Conservation (phyloP, 2,888 invertebrate genomes). For the Ophion ventricosus region DNA sequence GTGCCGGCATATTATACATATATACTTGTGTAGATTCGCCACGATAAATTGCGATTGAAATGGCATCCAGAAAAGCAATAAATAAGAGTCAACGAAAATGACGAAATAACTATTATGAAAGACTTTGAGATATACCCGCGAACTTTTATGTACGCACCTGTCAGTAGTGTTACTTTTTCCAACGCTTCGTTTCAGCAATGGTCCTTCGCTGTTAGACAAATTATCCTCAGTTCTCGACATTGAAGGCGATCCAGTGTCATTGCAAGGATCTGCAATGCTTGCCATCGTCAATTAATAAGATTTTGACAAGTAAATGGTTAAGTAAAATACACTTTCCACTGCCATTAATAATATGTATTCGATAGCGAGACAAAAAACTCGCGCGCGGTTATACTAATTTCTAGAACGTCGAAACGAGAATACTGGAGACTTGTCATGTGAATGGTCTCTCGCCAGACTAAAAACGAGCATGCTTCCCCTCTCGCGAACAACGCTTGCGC, state of each 20-base stretch:
- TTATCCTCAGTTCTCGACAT: conserved; percentile 81
- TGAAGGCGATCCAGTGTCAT: conserved; percentile 77
- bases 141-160: conserved; percentile 62
- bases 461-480: conserved; percentile 52
- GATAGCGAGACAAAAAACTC: conserved; percentile 12
- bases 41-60: too few species aligned
- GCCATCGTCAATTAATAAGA: conserved; percentile 60
- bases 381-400: conserved; percentile 7
- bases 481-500: conserved; percentile 59
- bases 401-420: conserved; percentile 2
- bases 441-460: conserved; percentile 34
- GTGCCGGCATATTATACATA: too few species aligned
- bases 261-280: conserved; percentile 71
- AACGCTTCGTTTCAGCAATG: conserved; percentile 75
- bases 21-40: too few species aligned
- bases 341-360: neutral
- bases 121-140: too few species aligned
- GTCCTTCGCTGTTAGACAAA: conserved; percentile 81
- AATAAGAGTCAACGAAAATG: too few species aligned
- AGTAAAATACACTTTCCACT: conserved; percentile 7
- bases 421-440: conserved; percentile 17
- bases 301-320: neutral
- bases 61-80: too few species aligned
- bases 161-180: conserved; percentile 68
- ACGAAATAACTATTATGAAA: too few species aligned